These are phyloP conservation scores for Pachyrhynchus sulphureomaculatus DNA, from an alignment of 1,140 invertebrate genomes.

Conservation along the genomic window DNA sequence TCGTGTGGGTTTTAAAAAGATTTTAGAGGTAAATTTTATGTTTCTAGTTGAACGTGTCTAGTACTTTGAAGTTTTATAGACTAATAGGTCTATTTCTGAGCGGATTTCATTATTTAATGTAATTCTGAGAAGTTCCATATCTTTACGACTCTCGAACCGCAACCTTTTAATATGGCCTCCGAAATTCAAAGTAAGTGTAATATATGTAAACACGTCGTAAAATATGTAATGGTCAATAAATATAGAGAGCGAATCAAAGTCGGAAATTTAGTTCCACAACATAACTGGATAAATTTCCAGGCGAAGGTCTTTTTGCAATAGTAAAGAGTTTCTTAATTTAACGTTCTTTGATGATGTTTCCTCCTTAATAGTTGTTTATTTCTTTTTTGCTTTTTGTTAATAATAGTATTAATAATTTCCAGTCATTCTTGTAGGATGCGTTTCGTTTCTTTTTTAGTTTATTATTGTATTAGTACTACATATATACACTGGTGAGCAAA, in stretches of 20 bases:
- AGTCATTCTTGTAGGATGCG: too few species aligned
- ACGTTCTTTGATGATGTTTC: too few species aligned
- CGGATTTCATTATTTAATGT: conserved; percentile 23
- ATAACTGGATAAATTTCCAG: conserved; percentile 1
- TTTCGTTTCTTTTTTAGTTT: too few species aligned
- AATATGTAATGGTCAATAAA: conserved; percentile 23
- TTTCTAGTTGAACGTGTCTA: conserved; percentile 1
- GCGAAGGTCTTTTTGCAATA: not conserved
- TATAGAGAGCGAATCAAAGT: conserved; percentile 23
- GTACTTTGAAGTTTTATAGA: conserved; percentile 21
- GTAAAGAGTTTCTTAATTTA: too few species aligned
- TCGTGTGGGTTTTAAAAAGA: not conserved
- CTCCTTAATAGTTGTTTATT: too few species aligned
- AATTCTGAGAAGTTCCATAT: conserved; percentile 19
- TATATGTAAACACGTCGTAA: conserved; percentile 23
- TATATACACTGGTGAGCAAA: too few species aligned
- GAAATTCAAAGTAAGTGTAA: conserved; percentile 22
- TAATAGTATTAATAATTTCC: too few species aligned
- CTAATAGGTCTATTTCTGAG: conserved; percentile 31
- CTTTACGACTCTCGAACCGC: conserved; percentile 28
- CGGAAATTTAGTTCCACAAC: conserved; percentile 19
- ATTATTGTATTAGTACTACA: too few species aligned
- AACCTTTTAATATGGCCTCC: conserved; percentile 20
- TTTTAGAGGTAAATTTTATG: conserved; percentile 7
- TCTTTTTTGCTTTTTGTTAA: too few species aligned